Evolutionary conservation across 2,797 vertebrate species (phyloP), one percentile per base, ranked within the genome.

Genomic region (Spheniscus humboldti): DNA sequence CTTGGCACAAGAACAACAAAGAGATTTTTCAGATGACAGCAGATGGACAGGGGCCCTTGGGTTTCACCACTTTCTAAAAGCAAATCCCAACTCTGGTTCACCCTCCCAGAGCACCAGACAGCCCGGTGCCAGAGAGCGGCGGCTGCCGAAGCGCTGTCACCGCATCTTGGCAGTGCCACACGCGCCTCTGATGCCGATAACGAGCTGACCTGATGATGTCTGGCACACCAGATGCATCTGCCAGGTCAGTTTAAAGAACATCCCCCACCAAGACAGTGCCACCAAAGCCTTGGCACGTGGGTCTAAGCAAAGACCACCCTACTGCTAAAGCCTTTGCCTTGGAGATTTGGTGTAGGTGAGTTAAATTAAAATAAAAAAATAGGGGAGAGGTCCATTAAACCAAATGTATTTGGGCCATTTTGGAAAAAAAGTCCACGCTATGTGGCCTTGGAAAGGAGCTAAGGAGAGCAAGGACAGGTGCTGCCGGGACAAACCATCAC

Each of bases 121-220:
- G 22, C 18, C 28, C 2, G 7, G 33, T 74, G 76, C 67, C 27
- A 1, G 48, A 41, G 18, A 41, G 25, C 1, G 0, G 45, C n/a
- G 5, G 4, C 62, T 76, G 37, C 50, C 9, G 2, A 67, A 86
- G 30, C 3, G 1, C 80, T 8, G 0, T 45, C 72, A 37, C 27
- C 0, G 0, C 13, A 5, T 23, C 56, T 18, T 60, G 50, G 60
- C 39, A 52, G 71, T 39, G 72, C n/a, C 48, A 33, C 17, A 2
- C 3, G 5, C 2, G 0, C 6, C 64, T 68, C 79, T 2, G 4
- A 31, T 1, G 2, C 41, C 1, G 1, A 1, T 4, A 78, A 56
- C 2, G 13, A 71, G 12, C 7, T 37, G 43, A 85, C 13, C 19
- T 9, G 5, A 62, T 1, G 6, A 45, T 2, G 5, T 8, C 39